A percentile compares a stretch with the other conserved stretches of the same genome.
These are phyloP conservation scores for Thunnus thynnus DNA, from an alignment of 2,113 vertebrate species.

Conservation along the genomic window DNA sequence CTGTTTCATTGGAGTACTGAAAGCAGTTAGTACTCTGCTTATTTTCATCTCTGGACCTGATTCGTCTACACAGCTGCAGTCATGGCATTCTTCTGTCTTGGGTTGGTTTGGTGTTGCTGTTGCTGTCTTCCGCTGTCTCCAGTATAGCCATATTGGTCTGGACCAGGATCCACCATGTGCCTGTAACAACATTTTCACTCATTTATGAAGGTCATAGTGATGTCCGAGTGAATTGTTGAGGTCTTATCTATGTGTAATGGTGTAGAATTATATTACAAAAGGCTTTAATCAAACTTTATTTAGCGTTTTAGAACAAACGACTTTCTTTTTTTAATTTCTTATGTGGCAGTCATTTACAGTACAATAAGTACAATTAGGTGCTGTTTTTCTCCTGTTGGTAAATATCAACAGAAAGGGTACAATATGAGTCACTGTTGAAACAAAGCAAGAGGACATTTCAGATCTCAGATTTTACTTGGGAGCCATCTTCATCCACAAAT, in stretches of 20 bases:
- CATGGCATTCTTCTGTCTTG: slow-evolving; percentile 90
- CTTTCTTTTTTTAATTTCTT: too few species aligned
- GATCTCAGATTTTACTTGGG: slow-evolving; percentile 45
- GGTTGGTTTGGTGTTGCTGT: slow-evolving; percentile 81
- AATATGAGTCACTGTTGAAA: not conserved
- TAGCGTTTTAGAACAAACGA: too few species aligned
- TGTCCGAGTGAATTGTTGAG: not conserved
- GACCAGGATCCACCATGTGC: slow-evolving; percentile 74
- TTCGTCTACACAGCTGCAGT: slow-evolving; percentile 90
- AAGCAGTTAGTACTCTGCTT: slow-evolving; percentile 6
- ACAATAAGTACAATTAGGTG: too few species aligned
- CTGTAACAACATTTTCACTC: slow-evolving; percentile 67
- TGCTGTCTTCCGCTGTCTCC: slow-evolving; percentile 70
- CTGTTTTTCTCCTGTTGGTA: too few species aligned
- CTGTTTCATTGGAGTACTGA: slow-evolving; percentile 6
- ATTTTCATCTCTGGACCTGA: slow-evolving; percentile 25
- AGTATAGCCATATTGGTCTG: slow-evolving; percentile 84
- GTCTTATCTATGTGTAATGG: not conserved
- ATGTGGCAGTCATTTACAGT: too few species aligned
- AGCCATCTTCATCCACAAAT: slow-evolving; percentile 8
- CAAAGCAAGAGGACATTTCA: not conserved
- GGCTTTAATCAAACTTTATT: not conserved
- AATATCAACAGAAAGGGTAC: too few species aligned
- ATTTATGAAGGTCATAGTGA: not conserved
- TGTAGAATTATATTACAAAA: not conserved